Percentiles rank a stretch among this genome's conserved stretches.
phyloP scores from a whole-genome alignment of 1,140 invertebrate species.

The Aphelinus atriplicis region DNA sequence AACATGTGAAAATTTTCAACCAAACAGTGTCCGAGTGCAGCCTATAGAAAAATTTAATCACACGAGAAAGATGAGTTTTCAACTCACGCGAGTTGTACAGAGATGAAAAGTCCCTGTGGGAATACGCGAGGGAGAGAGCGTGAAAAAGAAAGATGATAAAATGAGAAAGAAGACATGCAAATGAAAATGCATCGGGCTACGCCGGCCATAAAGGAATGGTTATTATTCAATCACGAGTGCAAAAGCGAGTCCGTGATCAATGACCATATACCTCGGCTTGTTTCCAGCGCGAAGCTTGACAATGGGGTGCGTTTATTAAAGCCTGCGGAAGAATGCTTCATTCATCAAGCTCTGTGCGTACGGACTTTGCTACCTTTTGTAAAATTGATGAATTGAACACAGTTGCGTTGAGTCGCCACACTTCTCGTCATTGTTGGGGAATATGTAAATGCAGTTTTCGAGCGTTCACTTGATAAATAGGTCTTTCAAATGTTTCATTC shows the following conservation, averaged over 20 bases:
- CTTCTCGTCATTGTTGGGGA: no score
- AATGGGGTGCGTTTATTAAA: constrained; percentile 16
- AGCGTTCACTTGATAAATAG: no score
- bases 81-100: no score
- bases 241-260: constrained; percentile 40
- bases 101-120: no score
- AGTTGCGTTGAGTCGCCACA: no score
- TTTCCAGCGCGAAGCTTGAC: neutral
- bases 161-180: constrained; percentile 9
- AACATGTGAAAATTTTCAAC: no score
- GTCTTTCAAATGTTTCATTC: no score
- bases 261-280: neutral
- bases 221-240: constrained; percentile 42
- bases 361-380: neutral
- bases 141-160: neutral
- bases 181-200: constrained; percentile 40
- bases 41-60: no score
- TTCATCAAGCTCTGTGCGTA: constrained; percentile 21
- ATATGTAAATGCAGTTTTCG: no score
- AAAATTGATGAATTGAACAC: no score
- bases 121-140: neutral
- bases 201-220: constrained; percentile 32
- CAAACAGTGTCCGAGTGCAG: no score
- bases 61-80: no score
- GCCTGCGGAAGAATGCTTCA: constrained; percentile 7